Conservation (phyloP, 2,113 vertebrate genomes). For the Sinocyclocheilus anshuiensis region DNA sequence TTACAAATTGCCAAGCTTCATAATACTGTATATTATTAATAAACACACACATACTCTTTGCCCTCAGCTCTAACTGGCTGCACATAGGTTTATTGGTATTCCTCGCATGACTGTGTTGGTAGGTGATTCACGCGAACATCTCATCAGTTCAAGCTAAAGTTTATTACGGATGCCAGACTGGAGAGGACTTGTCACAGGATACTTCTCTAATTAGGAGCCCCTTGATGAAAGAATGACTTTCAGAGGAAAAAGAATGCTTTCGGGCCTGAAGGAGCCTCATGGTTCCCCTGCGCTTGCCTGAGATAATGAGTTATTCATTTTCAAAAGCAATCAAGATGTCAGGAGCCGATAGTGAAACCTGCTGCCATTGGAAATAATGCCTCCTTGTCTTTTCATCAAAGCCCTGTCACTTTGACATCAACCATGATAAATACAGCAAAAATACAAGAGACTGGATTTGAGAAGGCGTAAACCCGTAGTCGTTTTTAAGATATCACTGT, state of each 20-base stretch:
- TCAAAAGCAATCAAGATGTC: conserved; percentile 63
- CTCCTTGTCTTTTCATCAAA: conserved; percentile 59
- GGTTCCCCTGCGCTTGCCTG: conserved; percentile 19
- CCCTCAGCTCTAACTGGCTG: background rate
- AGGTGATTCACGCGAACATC: background rate
- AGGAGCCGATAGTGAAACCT: conserved; percentile 53
- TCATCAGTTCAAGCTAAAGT: conserved; percentile 26
- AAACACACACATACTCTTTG: background rate
- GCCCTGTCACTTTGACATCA: conserved; percentile 55
- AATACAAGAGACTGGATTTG: conserved; percentile 41
- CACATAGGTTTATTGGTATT: conserved; percentile 16
- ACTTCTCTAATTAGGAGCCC: conserved; percentile 44
- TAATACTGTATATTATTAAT: background rate
- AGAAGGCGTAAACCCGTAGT: conserved; percentile 42
- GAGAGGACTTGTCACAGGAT: conserved; percentile 38
- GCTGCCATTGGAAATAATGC: conserved; percentile 51
- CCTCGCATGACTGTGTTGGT: background rate
- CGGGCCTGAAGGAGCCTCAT: conserved; percentile 33
- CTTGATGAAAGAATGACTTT: conserved; percentile 44
- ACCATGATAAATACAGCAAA: conserved; percentile 49
- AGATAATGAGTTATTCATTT: conserved; percentile 64
- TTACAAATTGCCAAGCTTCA: background rate
- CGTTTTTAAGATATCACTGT: conserved; percentile 48
- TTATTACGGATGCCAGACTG: conserved; percentile 24
- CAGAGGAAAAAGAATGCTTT: conserved; percentile 37